Percentiles rank a stretch among this genome's conserved stretches.
Evolutionary conservation across 2,797 vertebrate genomes (phyloP).

Genomic region (Myripristis murdjan): DNA sequence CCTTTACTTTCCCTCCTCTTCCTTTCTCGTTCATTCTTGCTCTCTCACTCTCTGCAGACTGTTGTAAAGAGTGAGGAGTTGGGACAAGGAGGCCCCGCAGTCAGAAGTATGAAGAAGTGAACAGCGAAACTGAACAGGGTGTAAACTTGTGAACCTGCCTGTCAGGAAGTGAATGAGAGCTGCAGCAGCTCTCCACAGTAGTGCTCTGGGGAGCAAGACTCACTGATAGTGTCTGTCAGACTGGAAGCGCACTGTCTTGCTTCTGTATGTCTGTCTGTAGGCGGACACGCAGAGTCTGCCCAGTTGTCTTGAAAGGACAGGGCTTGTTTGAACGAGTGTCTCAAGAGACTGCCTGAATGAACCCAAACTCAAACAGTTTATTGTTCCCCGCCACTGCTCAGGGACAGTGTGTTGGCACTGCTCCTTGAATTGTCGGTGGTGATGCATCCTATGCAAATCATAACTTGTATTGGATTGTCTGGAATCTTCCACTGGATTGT

Average conservation of each 20-base stretch:
- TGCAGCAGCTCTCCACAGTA: constrained; percentile 36
- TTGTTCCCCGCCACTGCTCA: constrained; percentile 58
- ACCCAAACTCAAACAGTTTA: constrained; percentile 47
- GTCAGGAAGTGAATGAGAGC: constrained; percentile 56
- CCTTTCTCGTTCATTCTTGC: constrained; percentile 5
- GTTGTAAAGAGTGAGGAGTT: constrained; percentile 46
- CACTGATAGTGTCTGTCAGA: constrained; percentile 29
- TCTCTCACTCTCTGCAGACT: constrained; percentile 46
- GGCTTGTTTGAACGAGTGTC: constrained; percentile 48
- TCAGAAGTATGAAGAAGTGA: constrained; percentile 69
- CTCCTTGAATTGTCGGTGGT: constrained; percentile 32
- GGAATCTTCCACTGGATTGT: constrained; percentile 44
- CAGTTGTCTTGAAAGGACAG: constrained; percentile 43
- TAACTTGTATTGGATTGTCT: constrained; percentile 50
- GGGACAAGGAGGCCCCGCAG: constrained; percentile 79
- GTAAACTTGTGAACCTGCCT: constrained; percentile 82
- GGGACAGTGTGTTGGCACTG: constrained; percentile 52
- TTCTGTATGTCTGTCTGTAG: constrained; percentile 22
- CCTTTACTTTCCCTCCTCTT: constrained; percentile 30
- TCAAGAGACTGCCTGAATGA: constrained; percentile 40
- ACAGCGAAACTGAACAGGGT: constrained; percentile 59
- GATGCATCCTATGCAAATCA: constrained; percentile 62
- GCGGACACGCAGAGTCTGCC: constrained; percentile 53
- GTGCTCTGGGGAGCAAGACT: constrained; percentile 21
- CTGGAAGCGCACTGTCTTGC: constrained; percentile 14